A percentile compares a stretch with the other conserved stretches of the same genome.
phyloP scores from a whole-genome alignment of 2,888 invertebrate species.

The Drosophila flavopinicola region DNA sequence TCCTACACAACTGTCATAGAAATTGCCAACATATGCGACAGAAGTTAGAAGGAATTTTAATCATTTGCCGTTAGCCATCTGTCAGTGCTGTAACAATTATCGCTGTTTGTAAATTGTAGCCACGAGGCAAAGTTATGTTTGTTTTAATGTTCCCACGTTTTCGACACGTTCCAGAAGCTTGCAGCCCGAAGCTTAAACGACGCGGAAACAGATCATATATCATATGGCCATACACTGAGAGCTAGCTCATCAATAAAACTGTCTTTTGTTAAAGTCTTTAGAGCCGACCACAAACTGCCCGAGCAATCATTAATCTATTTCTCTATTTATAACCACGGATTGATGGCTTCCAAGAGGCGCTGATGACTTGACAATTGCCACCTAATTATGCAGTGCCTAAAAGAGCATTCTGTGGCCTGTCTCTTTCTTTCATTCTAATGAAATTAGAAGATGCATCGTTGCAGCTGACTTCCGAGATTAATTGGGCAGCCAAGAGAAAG shows the following conservation, averaged over 20 bases:
- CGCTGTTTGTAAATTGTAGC: constrained; percentile 4
- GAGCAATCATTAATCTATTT: constrained; percentile 69
- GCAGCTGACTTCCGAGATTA: constrained; percentile 55
- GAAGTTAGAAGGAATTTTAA: constrained; percentile 14
- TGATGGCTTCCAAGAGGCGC: constrained; percentile 34
- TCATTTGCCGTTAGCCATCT: constrained; percentile 28
- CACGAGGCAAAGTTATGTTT: constrained; percentile 15
- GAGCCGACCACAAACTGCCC: constrained; percentile 41
- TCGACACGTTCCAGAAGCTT: constrained; percentile 56
- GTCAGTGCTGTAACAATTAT: constrained; percentile 16
- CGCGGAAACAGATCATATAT: constrained; percentile 29
- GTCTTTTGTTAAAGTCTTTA: constrained; percentile 38
- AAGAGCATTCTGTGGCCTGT: constrained; percentile 32
- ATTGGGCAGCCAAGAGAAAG: constrained; percentile 54
- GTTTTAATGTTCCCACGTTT: constrained; percentile 46
- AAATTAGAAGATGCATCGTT: constrained; percentile 35
- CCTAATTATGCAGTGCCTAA: constrained; percentile 65
- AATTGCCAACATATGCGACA: constrained; percentile 57
- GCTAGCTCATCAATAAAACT: constrained; percentile 69
- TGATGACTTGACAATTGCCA: constrained; percentile 70
- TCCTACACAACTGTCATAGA: constrained; percentile 55
- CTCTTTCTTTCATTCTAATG: constrained; percentile 34
- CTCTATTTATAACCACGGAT: constrained; percentile 58
- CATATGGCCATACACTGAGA: constrained; percentile 30
- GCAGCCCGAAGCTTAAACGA: constrained; percentile 17